These are phyloP conservation scores for Heterodera filipjevi DNA, from an alignment of 2,888 invertebrate species.

Conservation along the genomic window DNA sequence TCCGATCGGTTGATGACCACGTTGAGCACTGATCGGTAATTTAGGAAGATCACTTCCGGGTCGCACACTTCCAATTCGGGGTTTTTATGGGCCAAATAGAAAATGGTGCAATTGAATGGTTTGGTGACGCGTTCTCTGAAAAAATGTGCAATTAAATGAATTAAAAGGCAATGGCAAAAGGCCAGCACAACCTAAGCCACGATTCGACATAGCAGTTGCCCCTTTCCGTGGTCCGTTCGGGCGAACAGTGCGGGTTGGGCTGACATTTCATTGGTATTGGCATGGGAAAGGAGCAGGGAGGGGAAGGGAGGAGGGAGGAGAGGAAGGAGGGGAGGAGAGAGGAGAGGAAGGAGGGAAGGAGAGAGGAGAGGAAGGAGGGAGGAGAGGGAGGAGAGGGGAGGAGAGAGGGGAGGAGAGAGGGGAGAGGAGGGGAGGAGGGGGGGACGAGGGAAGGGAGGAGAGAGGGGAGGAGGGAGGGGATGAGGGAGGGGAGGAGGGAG, in stretches of 20 bases:
- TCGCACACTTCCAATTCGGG: constrained; percentile 34
- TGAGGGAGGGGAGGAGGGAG: too few relatives aligned
- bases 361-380: too few relatives aligned
- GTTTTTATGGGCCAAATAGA: constrained; percentile 37
- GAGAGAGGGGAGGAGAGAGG: too few relatives aligned
- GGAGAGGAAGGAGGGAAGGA: too few relatives aligned
- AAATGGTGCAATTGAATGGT: constrained; percentile 38
- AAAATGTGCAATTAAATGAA: not conserved
- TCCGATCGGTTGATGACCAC: constrained; percentile 23
- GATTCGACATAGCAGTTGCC: constrained; percentile 39
- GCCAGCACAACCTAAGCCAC: constrained; percentile 35
- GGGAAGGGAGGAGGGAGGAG: too few relatives aligned
- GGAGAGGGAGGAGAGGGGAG: too few relatives aligned
- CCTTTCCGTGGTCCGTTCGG: constrained; percentile 24
- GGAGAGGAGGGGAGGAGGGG: too few relatives aligned
- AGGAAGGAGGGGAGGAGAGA: too few relatives aligned
- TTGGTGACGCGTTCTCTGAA: constrained; percentile 36
- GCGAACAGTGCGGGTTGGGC: constrained; percentile 33
- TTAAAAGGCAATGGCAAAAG: not conserved
- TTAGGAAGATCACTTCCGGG: constrained; percentile 35
- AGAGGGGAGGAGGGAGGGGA: too few relatives aligned
- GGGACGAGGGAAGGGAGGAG: too few relatives aligned
- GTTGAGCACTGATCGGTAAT: constrained; percentile 32
- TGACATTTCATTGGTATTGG: too few relatives aligned
- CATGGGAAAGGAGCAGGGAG: not conserved